Evolutionary conservation across 2,888 invertebrate genomes (phyloP), one percentile per base, ranked within the genome.

Genomic region (Melinaea menophilus): DNA sequence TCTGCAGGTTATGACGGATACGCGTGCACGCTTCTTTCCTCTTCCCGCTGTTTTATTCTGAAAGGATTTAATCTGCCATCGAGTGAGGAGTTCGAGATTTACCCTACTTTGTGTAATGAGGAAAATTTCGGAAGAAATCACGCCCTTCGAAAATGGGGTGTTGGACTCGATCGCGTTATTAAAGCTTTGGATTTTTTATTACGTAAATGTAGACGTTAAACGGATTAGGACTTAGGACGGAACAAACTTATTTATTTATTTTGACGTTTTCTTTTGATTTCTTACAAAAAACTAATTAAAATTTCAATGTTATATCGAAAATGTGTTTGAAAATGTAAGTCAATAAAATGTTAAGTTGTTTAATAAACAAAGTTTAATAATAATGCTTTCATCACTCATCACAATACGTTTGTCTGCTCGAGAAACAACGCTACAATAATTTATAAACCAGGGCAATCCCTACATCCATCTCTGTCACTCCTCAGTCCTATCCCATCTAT

Each of bases 371-470:
- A 46, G n/a, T 34, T 60, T n/a, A 9, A 46, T 37, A n/a, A n/a
- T 12, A 55, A 22, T 22, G 58, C 31, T 57, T 35, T 46, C 46
- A 56, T 55, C 46, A 59, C 62, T 55, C 34, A 62, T 63, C 51
- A 57, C 54, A 3, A 11, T 41, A 70, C 73, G 74, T 71, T 74
- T 73, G 72, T 72, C 78, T 75, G 70, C 76, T 73, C 79, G 79
- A 83, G 84, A 84, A 86, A 87, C 87, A 88, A 87, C 86, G 82
- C 82, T 84, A 77, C 79, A 82, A 82, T 82, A 78, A 80, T 80
- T 78, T 75, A 78, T 81, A 82, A 88, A 85, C 80, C 85, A 80
- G 88, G 86, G 76, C 88, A 84, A 85, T 85, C 85, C 83, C 78
- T 71, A 78, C 77, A 82, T 80, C 82, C 77, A 73, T 88, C 88